Evolutionary conservation across 2,888 invertebrate genomes (phyloP).

Genomic region (Leptodirus hochenwartii): DNA sequence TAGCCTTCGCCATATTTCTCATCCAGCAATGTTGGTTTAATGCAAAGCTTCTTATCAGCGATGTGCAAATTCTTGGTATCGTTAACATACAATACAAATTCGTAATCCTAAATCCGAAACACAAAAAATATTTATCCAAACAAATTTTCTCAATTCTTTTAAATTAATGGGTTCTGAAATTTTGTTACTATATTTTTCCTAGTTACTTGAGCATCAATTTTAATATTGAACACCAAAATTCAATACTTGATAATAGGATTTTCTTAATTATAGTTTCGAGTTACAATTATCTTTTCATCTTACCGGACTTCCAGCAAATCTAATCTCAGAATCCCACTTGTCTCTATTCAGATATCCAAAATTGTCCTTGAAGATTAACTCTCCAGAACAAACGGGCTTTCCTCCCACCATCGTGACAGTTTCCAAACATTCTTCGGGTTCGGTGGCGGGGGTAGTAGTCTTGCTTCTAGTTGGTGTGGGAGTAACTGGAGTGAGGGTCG

Average conservation of each 20-base stretch:
- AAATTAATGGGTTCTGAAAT: no score
- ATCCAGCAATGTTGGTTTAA: conserved; percentile 39
- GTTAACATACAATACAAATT: conserved; percentile 48
- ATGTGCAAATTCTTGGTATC: conserved; percentile 34
- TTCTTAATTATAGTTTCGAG: conserved; percentile 7
- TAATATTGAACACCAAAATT: background rate
- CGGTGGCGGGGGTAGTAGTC: conserved; percentile 6
- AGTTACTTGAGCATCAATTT: background rate
- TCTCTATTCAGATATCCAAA: conserved; percentile 33
- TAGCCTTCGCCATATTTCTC: conserved; percentile 34
- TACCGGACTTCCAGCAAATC: conserved; percentile 42
- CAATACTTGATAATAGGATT: background rate
- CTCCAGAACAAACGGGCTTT: conserved; percentile 29
- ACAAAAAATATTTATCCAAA: no score
- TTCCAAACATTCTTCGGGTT: conserved; percentile 6
- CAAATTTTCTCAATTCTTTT: no score
- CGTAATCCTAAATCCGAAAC: conserved; percentile 35
- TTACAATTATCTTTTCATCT: no score
- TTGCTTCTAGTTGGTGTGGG: conserved; percentile 6
- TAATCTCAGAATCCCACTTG: conserved; percentile 22
- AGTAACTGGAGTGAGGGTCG: conserved; percentile 7
- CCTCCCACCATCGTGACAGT: conserved; percentile 11
- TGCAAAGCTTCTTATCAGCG: conserved; percentile 33
- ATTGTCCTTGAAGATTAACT: conserved; percentile 43
- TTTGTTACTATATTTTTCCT: no score